A percentile compares a stretch with the other conserved stretches of the same genome.
phyloP scores from a whole-genome alignment of 2,888 invertebrate species.

The Eristalis arbustorum region DNA sequence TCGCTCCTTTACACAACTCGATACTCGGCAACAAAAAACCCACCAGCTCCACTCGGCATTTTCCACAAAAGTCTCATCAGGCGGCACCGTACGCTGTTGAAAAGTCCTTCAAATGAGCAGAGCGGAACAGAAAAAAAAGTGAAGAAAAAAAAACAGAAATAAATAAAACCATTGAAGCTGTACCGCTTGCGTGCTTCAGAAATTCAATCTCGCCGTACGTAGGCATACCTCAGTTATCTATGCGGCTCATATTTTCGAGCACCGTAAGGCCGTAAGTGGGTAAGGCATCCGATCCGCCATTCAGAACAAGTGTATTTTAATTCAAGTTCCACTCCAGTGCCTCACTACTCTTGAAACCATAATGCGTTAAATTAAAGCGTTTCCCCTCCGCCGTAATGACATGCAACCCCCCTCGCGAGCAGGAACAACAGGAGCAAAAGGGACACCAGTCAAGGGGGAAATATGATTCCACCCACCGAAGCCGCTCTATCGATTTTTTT shows the following conservation, averaged over 20 bases:
- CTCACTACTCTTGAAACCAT: slow-evolving; percentile 23
- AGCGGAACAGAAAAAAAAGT: background rate
- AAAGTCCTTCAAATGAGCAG: background rate
- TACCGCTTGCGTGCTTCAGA: background rate
- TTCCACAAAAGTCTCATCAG: background rate
- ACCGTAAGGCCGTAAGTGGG: background rate
- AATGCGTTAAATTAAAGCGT: slow-evolving; percentile 21
- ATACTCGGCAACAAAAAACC: background rate
- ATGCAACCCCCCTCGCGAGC: background rate
- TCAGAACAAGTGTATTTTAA: background rate
- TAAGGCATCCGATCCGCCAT: background rate
- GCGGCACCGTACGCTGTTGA: background rate
- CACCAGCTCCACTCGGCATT: background rate
- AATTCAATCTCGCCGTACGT: background rate
- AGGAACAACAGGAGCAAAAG: background rate
- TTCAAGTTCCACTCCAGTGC: background rate
- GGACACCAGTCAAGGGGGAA: background rate
- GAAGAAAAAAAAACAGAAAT: background rate
- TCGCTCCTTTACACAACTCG: background rate
- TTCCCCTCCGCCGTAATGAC: slow-evolving; percentile 6
- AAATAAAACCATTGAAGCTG: background rate
- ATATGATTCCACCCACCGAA: background rate
- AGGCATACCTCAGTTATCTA: background rate
- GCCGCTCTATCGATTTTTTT: slow-evolving; percentile 19
- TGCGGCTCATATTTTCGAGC: background rate